A percentile compares a stretch with the other conserved stretches of the same genome.
phyloP scores from a whole-genome alignment of 2,888 invertebrate species.

The Conus canariensis region DNA sequence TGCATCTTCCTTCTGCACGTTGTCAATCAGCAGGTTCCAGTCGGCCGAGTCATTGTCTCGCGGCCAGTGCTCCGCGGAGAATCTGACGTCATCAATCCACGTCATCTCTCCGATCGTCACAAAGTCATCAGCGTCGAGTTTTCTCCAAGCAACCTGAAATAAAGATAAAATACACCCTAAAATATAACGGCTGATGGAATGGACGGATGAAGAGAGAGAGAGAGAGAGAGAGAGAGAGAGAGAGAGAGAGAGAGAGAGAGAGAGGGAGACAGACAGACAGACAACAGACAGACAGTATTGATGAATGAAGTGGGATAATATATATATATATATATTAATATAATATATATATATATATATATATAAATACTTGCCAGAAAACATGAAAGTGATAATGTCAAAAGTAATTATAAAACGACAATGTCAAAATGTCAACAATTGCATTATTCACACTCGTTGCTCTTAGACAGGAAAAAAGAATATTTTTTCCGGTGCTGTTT shows the following conservation, averaged over 20 bases:
- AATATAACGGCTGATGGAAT: not conserved
- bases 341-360: too few species aligned
- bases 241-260: not conserved
- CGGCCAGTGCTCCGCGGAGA: slow-evolving; percentile 55
- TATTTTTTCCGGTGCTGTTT: too few species aligned
- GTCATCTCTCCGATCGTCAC: slow-evolving; percentile 64
- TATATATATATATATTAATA: too few species aligned
- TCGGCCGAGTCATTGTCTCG: slow-evolving; percentile 53
- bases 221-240: not conserved
- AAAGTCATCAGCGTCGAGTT: slow-evolving; percentile 58
- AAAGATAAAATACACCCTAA: not conserved
- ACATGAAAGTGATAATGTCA: too few species aligned
- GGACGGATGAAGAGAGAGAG: not conserved
- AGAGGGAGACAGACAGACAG: not conserved
- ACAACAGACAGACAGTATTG: not conserved
- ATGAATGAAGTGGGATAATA: too few species aligned
- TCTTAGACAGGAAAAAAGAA: too few species aligned
- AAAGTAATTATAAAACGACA: too few species aligned
- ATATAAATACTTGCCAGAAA: too few species aligned
- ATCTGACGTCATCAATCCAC: slow-evolving; percentile 61
- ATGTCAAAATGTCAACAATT: too few species aligned
- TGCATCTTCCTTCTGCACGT: slow-evolving; percentile 55
- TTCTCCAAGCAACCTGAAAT: slow-evolving; percentile 65
- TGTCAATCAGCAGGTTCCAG: slow-evolving; percentile 64
- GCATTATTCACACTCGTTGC: too few species aligned